Percentiles rank a stretch among this genome's conserved stretches.
These are phyloP conservation scores for Parazoanthus swiftii DNA, from an alignment of 92 coral and sea anemone genomes.

Conservation along the genomic window DNA sequence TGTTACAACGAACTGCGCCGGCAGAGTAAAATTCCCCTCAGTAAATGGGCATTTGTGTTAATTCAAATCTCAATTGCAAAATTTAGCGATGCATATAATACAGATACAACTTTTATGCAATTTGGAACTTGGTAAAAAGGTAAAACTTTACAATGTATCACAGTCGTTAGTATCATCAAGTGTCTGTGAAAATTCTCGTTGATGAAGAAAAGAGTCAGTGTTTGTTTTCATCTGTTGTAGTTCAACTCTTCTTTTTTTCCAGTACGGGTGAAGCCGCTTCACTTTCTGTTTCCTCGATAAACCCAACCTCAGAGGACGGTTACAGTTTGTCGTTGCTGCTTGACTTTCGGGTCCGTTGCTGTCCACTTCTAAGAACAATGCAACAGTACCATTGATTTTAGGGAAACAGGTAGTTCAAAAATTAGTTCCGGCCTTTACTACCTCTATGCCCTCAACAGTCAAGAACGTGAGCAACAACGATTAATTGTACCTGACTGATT, in stretches of 20 bases:
- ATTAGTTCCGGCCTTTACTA: too few relatives aligned
- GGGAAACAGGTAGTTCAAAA: background rate
- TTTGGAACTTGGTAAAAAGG: background rate
- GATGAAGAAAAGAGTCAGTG: background rate
- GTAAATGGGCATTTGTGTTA: too few relatives aligned
- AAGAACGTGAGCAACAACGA: background rate
- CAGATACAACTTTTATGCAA: too few relatives aligned
- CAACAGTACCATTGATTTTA: background rate
- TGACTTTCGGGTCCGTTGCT: background rate
- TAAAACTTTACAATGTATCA: background rate
- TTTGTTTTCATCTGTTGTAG: background rate
- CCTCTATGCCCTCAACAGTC: background rate
- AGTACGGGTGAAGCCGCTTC: constrained; percentile 60
- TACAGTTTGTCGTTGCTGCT: background rate
- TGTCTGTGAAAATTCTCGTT: background rate
- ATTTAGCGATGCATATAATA: background rate
- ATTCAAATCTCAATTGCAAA: background rate
- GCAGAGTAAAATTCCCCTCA: background rate
- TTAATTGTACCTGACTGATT: background rate
- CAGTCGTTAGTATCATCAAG: background rate
- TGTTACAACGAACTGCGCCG: background rate
- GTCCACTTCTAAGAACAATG: background rate
- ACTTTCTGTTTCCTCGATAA: constrained; percentile 67
- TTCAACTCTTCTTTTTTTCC: background rate
- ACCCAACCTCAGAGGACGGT: constrained; percentile 80